Evolutionary conservation across 2,113 vertebrate genomes (phyloP), one percentile per base, ranked within the genome.

Genomic region (Lathamus discolor): DNA sequence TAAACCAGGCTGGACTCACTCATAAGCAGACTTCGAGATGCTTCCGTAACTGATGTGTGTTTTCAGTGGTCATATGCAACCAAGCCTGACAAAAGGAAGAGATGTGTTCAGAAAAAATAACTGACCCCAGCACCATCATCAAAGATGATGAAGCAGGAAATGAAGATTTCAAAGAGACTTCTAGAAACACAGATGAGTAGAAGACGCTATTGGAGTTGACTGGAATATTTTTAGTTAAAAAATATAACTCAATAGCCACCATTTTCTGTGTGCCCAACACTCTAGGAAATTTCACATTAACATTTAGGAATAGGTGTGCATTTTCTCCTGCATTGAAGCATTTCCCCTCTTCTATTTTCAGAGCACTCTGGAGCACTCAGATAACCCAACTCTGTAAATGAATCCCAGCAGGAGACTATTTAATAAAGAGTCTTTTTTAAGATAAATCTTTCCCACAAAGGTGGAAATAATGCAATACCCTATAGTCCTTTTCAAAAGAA

Each of bases 321-420:
- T 89, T 93, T 92, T 86, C 22, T 78, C 55, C 33, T 68, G 49
- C 37, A 29, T 0, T 74, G 80, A 70, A 92, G 39, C 49, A 52
- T 83, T 92, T 92, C 86, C 29, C 37, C 5, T 79, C 39, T 74
- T 74, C 83, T 75, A 78, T 93, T 95, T 88, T 81, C 92, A 95
- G 92, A 84, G 68, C 55, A 55, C 48, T 93, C 94, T 94, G 92
- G 69, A 84, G 55, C 10, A 48, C 77, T 91, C 92, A 88, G 76
- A 93, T 93, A 96, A 94, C 43, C 15, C 41, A 87, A 6, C 61
- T 51, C 86, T 54, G 29, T 28, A 75, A 91, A 27, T 39, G 80
- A 75, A 17, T 20, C 86, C 73, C 91, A 89, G 83, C 66, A 64
- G 92, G 86, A 74, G 11, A 63, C 52, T 44, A 68, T 82, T 95